Evolutionary conservation across 2,113 vertebrate species (phyloP), one percentile per base, ranked within the genome.

Genomic region (Paradisaea rubra): DNA sequence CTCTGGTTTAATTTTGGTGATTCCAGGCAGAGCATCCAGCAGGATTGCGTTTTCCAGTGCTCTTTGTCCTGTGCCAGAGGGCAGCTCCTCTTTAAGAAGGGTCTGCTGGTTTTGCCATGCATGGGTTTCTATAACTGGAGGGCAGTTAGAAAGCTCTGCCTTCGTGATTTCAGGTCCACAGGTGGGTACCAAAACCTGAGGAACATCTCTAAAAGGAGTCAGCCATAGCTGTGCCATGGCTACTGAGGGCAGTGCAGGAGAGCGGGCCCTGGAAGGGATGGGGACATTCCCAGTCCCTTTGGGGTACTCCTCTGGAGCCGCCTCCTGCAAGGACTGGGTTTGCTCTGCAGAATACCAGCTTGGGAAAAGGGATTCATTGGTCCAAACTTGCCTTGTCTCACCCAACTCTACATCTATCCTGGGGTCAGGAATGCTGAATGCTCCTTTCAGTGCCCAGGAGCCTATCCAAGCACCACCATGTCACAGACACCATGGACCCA

Each of bases 261-360:
- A 71, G 9, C 1, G 2, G 14, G 15, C 18, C 33, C 35, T 85
- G 37, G 54, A 53, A 78, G 15, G 37, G 42, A 56, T 0, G 0
- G 22, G 52, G 21, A 18, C 50, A 13, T 57, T 78, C 21, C 10
- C 11, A 1, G 7, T 73, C 50, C 39, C 10, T 8, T 69, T 73
- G 54, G 64, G 44, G 31, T 88, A 42, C 56, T 77, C 21, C 73
- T 69, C 63, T 23, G 35, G 77, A 60, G 59, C 64, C 4, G 2
- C 24, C 13, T 57, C 37, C 22, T 78, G 42, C 1, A 2, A 68
- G 56, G 56, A 21, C 4, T 71, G 15, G 9, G 5, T 78, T 74
- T 78, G 33, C 53, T 78, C 15, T 42, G 33, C 0, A 0, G 81
- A 59, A 16, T 54, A 7, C 30, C 22, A 33, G 22, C 1, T 5